These are phyloP conservation scores for Athalia circularis DNA, from an alignment of 2,888 invertebrate species.

Conservation along the genomic window DNA sequence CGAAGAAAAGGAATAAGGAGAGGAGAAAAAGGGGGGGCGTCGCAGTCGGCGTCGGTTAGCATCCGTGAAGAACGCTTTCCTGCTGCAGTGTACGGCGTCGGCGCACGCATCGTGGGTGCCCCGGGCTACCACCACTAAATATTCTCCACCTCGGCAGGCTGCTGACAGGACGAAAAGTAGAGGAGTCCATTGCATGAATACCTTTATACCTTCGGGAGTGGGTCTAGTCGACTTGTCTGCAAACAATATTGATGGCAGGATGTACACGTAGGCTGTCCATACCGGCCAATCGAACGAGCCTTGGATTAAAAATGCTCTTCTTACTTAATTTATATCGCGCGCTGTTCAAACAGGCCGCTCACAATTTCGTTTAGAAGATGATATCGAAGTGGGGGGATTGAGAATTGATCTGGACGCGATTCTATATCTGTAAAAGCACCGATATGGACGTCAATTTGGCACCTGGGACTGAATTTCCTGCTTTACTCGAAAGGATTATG, in stretches of 20 bases:
- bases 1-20: background rate
- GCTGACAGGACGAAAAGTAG: conserved; percentile 66
- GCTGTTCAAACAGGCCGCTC: background rate
- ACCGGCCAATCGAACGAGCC: background rate
- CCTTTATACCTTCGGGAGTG: background rate
- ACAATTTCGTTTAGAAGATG: too few species aligned
- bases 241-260: conserved; percentile 72
- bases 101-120: conserved; percentile 56
- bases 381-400: too few species aligned
- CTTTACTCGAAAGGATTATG: too few species aligned
- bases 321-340: background rate
- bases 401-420: too few species aligned
- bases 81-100: background rate
- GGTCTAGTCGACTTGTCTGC: conserved; percentile 68
- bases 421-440: too few species aligned
- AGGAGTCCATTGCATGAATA: conserved; percentile 38
- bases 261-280: conserved; percentile 48
- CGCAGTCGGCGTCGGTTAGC: conserved; percentile 28
- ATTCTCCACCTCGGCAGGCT: conserved; percentile 66
- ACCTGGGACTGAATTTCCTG: too few species aligned
- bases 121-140: conserved; percentile 71
- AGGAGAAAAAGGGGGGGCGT: conserved; percentile 14
- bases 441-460: too few species aligned
- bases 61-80: conserved; percentile 8
- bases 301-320: background rate